Conservation (phyloP, 2,888 invertebrate species). For the Malachius bipustulatus region DNA sequence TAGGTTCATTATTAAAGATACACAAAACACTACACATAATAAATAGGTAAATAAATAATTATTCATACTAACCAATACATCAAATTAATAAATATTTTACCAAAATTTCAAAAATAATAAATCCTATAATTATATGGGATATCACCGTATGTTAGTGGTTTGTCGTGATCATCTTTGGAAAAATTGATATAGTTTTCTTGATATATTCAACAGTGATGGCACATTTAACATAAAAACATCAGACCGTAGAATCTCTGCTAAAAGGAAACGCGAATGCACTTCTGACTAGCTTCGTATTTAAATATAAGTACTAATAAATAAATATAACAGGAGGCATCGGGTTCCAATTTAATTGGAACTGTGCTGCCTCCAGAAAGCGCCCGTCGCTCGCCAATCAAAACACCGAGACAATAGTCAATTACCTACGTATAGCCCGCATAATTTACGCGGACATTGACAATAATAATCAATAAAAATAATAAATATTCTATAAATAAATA, state of each 20-base stretch:
- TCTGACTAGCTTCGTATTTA: slow-evolving; percentile 39
- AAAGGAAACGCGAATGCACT: slow-evolving; percentile 38
- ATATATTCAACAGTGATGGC: slow-evolving; percentile 28
- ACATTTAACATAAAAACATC: slow-evolving; percentile 30
- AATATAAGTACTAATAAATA: slow-evolving; percentile 37
- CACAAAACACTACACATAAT: slow-evolving; percentile 36
- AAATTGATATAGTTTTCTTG: slow-evolving; percentile 26
- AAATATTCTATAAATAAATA: slow-evolving; percentile 18
- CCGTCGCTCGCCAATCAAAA: background rate
- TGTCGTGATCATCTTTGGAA: slow-evolving; percentile 27
- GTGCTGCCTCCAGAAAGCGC: slow-evolving; percentile 14
- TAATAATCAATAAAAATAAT: slow-evolving; percentile 19
- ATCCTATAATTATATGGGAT: slow-evolving; percentile 20
- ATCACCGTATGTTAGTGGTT: slow-evolving; percentile 22
- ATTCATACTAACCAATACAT: slow-evolving; percentile 26
- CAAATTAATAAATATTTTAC: slow-evolving; percentile 22
- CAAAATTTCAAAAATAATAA: slow-evolving; percentile 20
- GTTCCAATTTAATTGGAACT: no score
- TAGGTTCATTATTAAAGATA: slow-evolving; percentile 31
- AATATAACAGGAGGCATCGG: slow-evolving; percentile 25
- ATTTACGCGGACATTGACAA: slow-evolving; percentile 14
- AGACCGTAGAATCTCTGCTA: slow-evolving; percentile 32
- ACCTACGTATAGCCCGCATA: slow-evolving; percentile 15
- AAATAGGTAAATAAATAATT: slow-evolving; percentile 33
- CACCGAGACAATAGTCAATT: background rate